A percentile compares a stretch with the other conserved stretches of the same genome.
phyloP scores from a whole-genome alignment of 1,140 invertebrate species.

The Intoshia linei region DNA sequence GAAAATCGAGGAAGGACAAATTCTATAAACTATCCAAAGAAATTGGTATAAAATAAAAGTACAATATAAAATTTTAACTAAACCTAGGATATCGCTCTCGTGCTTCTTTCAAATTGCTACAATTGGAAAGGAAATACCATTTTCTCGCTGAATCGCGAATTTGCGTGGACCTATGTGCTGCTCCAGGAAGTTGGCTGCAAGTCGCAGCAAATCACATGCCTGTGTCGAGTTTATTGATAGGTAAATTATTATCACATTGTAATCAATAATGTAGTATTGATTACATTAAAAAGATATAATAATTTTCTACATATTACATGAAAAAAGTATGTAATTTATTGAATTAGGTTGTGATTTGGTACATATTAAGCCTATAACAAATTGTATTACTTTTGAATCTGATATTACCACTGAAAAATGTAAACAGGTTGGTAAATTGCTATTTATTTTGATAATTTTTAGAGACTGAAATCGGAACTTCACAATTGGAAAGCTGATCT shows the following conservation, averaged over 20 bases:
- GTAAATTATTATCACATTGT: no score
- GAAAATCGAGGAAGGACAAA: slow-evolving; percentile 85
- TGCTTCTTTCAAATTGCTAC: slow-evolving; percentile 89
- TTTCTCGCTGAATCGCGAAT: slow-evolving; percentile 78
- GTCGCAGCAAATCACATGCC: slow-evolving; percentile 94
- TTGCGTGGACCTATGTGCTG: slow-evolving; percentile 83
- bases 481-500: slow-evolving; percentile 43
- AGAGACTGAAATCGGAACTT: slow-evolving; percentile 30
- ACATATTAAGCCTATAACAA: slow-evolving; percentile 61
- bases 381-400: slow-evolving; percentile 51
- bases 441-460: slow-evolving; percentile 25
- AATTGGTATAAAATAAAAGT: slow-evolving; percentile 35
- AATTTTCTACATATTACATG: background rate
- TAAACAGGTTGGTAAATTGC: slow-evolving; percentile 15
- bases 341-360: slow-evolving; percentile 55
- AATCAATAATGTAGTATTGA: no score
- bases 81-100: slow-evolving; percentile 57
- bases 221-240: slow-evolving; percentile 60
- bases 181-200: slow-evolving; percentile 98
- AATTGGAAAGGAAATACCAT: slow-evolving; percentile 77
- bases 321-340: background rate
- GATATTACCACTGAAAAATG: slow-evolving; percentile 83
- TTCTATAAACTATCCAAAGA: slow-evolving; percentile 94
- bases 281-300: background rate
- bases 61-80: background rate